Base-by-base conservation (phyloP, 2,888 invertebrate species). In the Aplocera efformata region DNA sequence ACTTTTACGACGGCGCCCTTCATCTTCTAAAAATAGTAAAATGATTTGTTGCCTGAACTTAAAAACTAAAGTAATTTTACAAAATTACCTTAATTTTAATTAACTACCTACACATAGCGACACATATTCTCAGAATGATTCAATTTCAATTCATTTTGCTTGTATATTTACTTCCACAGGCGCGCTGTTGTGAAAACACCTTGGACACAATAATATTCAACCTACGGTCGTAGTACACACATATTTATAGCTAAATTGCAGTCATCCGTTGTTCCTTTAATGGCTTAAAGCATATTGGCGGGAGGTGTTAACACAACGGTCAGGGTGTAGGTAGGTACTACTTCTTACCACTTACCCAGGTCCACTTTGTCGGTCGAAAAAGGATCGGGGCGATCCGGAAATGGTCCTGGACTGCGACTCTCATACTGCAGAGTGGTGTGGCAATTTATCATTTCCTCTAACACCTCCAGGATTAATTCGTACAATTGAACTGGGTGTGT, bases 401-500 rank as follows among this genome's bases (percentile, higher is more conserved):
- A 60, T 1, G 86, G 88, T 5, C 91, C 91, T n/a, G 86, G 68
- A 52, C 78, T 80, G 42, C 92, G 75, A 28, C 90, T 90, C 66
- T 92, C 92, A 62, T 91, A 91, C 38, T 90, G 85, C 24, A 92
- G 72, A 10, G 81, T 85, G 1, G 89, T 72, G 50, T 88, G 77
- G 48, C 86, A 81, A 24, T 79, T 76, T 29, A 90, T 56, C 4
- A 81, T 68, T 20, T 85, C 76, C 60, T 92, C 92, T 46, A 92
- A 62, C 42, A 90, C 79, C 36, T 90, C 82, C 61, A 90, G 57
- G 25, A 91, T 76, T 43, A 86, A 68, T 63, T 91, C 90, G 67
- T 90, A 92, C 28, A 91, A 64, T 58, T 90, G 90, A 26, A 92
- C 88, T 3, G 91, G 91, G 49, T 91, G 86, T 30, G 90, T 89